Conservation (phyloP, 2,113 vertebrate species). For the Tachysurus vachellii region DNA sequence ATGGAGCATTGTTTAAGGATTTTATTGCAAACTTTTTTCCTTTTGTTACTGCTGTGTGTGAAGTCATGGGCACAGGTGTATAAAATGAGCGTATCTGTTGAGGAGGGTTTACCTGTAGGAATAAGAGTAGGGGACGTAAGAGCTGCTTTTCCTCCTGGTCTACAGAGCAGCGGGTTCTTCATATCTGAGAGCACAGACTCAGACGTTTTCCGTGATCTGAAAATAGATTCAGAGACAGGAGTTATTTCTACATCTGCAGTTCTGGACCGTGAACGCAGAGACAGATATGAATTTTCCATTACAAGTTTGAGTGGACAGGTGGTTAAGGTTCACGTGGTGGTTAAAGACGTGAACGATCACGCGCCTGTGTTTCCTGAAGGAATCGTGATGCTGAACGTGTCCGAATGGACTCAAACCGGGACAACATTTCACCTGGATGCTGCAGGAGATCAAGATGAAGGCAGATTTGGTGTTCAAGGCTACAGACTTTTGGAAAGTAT, state of each 20-base stretch:
- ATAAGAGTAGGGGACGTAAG: slow-evolving; percentile 86
- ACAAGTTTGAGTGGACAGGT: slow-evolving; percentile 83
- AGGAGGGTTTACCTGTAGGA: slow-evolving; percentile 81
- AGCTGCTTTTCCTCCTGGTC: slow-evolving; percentile 70
- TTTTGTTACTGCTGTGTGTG: slow-evolving; percentile 52
- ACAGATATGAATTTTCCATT: slow-evolving; percentile 85
- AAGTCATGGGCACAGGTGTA: slow-evolving; percentile 74
- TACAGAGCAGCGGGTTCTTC: slow-evolving; percentile 78
- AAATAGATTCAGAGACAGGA: slow-evolving; percentile 84
- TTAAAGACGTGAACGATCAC: slow-evolving; percentile 88
- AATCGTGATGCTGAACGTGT: slow-evolving; percentile 74
- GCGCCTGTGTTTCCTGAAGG: slow-evolving; percentile 77
- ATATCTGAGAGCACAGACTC: slow-evolving; percentile 88
- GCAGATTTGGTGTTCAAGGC: slow-evolving; percentile 77
- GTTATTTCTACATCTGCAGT: slow-evolving; percentile 82
- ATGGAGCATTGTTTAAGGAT: slow-evolving; percentile 9
- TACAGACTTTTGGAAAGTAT: slow-evolving; percentile 74
- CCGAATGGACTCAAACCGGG: slow-evolving; percentile 80
- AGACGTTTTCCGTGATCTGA: slow-evolving; percentile 83
- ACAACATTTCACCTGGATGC: slow-evolving; percentile 80
- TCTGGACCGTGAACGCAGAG: slow-evolving; percentile 84
- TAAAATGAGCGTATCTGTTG: slow-evolving; percentile 80
- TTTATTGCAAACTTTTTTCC: slow-evolving; percentile 42
- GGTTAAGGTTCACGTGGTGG: slow-evolving; percentile 81
- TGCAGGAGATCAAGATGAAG: slow-evolving; percentile 82